Base-by-base conservation (phyloP, 2,113 vertebrate species). In the Gadus macrocephalus region DNA sequence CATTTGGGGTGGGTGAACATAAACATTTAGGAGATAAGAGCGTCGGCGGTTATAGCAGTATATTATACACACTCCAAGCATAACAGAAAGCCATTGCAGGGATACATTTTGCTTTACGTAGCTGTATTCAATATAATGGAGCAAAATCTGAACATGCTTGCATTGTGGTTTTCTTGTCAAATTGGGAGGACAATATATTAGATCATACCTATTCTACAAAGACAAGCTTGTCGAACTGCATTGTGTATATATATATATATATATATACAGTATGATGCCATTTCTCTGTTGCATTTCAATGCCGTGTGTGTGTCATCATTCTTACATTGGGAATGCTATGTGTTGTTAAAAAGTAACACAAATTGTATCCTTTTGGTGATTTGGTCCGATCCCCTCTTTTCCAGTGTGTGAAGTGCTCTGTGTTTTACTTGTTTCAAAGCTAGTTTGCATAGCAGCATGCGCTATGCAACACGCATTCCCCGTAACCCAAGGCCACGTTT, bases 361-460 rank as follows among this genome's bases (percentile, higher is more conserved):
- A 69, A 79, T 75, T 80, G 80, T 86, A 87, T 81, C 78, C 78
- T 85, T 56, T 82, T 42, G 14, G 67, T 49, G 42, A 49, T 63
- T 75, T 67, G 60, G 28, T 17, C 42, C 42, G 11, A 42, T 64
- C 62, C 15, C 4, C 11, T 74, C 14, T n/a, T 62, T 68, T 11
- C 53, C 73, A 77, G 84, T 87, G 73, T 84, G 88, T 90, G 86
- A 84, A 82, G 78, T 91, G 86, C 88, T 87, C 68, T 58, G 81
- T 89, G 89, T 91, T 81, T 76, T 81, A 85, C 86, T 80, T 82
- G 85, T 92, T 78, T 88, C 78, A 80, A 70, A 83, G 75, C 72
- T 70, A 66, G 72, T 68, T 82, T 85, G 88, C 88, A 90, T 91
- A 91, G 90, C 89, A 91, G 90, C 90, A 91, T 92, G 91, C 35